A percentile compares a stretch with the other conserved stretches of the same genome.
Conservation (phyloP, 2,888 invertebrate species). For the Cotesia congregata region DNA sequence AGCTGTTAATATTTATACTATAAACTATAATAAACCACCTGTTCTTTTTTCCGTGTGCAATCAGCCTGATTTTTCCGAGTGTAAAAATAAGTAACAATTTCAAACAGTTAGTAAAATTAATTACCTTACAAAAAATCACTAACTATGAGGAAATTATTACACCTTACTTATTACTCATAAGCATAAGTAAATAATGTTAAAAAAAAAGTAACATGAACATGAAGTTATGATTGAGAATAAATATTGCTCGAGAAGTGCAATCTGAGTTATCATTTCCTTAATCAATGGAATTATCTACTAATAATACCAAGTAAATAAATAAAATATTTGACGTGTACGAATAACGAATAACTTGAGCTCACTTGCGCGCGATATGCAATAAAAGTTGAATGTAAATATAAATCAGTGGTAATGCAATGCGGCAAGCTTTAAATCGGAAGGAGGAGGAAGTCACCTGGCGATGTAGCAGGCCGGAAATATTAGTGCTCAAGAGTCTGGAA, state of each 20-base stretch:
- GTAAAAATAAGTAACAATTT: no score
- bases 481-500: conserved; percentile 23
- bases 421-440: conserved; percentile 18
- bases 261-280: not conserved
- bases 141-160: conserved; percentile 6
- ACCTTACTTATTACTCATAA: conserved; percentile 4
- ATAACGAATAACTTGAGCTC: not conserved
- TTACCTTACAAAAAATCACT: not conserved
- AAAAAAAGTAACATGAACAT: not conserved
- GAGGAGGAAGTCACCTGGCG: conserved; percentile 33
- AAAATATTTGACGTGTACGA: not conserved
- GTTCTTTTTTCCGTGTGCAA: no score
- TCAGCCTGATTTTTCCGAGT: no score
- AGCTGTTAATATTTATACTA: no score
- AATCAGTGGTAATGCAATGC: not conserved
- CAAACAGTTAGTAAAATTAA: no score
- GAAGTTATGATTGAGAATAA: not conserved
- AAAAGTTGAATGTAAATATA: not conserved
- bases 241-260: not conserved
- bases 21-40: no score
- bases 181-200: not conserved
- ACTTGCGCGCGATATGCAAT: not conserved
- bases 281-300: not conserved
- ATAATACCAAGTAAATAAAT: not conserved
- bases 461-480: conserved; percentile 19